Conservation (phyloP, 2,797 vertebrate genomes). For the Dermochelys coriacea region DNA sequence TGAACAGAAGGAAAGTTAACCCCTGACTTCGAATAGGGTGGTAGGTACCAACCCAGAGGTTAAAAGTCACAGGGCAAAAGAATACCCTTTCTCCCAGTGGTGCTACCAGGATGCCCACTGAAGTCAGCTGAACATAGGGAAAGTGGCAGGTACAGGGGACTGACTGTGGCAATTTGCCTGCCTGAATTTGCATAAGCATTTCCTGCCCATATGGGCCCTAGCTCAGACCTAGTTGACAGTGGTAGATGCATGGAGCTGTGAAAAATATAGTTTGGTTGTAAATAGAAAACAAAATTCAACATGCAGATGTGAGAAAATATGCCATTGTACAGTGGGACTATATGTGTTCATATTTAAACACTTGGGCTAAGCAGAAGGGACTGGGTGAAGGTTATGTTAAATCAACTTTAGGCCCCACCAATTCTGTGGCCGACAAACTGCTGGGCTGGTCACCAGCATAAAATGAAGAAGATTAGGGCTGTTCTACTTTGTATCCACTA, state of each 20-base stretch:
- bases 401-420: slow-evolving; percentile 23
- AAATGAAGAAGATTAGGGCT: slow-evolving; percentile 18
- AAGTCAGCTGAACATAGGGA: background rate
- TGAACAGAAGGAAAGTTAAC: background rate
- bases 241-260: background rate
- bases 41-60: background rate
- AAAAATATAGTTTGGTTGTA: fast-evolving
- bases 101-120: background rate
- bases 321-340: background rate
- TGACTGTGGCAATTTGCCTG: background rate
- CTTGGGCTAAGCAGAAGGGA: background rate
- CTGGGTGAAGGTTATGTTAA: background rate
- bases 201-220: background rate
- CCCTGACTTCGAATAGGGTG: background rate
- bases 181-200: background rate
- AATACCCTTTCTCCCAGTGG: background rate
- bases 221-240: background rate
- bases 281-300: fast-evolving
- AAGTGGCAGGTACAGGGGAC: background rate
- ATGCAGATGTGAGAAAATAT: background rate
- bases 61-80: background rate
- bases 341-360: background rate
- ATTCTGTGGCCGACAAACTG: background rate
- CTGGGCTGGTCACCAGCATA: background rate
- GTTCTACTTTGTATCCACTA: background rate